phyloP scores from a whole-genome alignment of 2,888 invertebrate genomes.

The Pocota personata region DNA sequence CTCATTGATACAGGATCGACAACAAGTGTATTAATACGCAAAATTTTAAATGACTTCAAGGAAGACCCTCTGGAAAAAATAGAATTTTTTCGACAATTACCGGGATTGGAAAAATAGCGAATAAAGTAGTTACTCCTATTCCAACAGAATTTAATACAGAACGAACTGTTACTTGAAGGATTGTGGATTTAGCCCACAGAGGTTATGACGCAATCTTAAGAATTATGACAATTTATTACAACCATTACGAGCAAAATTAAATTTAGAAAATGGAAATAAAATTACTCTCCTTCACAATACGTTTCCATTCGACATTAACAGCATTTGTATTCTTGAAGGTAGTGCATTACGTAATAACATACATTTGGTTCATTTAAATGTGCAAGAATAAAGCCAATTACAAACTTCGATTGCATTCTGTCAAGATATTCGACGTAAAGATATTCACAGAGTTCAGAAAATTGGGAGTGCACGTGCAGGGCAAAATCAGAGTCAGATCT shows the following conservation, averaged over 20 bases:
- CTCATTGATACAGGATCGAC: background rate
- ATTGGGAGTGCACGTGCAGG: too few species aligned
- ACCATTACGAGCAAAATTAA: background rate
- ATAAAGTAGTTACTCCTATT: conserved; percentile 1
- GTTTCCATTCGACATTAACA: too few species aligned
- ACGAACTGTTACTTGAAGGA: background rate
- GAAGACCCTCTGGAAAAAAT: background rate
- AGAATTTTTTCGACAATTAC: background rate
- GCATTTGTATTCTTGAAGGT: too few species aligned
- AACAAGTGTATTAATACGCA: background rate
- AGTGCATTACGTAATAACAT: too few species aligned
- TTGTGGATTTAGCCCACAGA: background rate
- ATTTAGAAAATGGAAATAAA: background rate
- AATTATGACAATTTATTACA: background rate
- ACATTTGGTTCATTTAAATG: too few species aligned
- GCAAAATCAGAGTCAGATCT: too few species aligned
- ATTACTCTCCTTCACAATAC: background rate
- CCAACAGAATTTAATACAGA: background rate
- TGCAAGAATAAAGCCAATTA: too few species aligned
- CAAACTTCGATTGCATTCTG: too few species aligned
- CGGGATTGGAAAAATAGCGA: conserved; percentile 1
- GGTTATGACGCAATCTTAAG: background rate
- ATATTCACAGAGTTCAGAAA: too few species aligned
- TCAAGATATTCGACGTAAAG: too few species aligned
- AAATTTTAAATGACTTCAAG: background rate